These are phyloP conservation scores for Heteromurus nitidus DNA, from an alignment of 2,888 invertebrate species.

Conservation along the genomic window DNA sequence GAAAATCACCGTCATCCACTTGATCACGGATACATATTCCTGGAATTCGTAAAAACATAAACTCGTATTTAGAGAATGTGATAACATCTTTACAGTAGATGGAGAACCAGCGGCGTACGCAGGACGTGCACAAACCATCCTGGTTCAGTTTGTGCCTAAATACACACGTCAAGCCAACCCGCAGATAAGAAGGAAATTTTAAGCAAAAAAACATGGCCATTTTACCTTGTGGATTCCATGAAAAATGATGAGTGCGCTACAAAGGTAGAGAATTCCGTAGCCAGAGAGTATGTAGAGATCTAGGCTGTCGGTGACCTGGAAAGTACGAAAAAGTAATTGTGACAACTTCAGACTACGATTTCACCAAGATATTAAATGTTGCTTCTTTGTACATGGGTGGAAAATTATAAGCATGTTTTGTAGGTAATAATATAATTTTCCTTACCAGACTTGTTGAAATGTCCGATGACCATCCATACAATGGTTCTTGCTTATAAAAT, in stretches of 20 bases:
- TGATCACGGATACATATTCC: slow-evolving; percentile 63
- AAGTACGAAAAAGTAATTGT: slow-evolving; percentile 6
- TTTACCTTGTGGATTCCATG: slow-evolving; percentile 66
- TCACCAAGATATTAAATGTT: no score
- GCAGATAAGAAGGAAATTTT: no score
- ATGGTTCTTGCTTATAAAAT: slow-evolving; percentile 54
- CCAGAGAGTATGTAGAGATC: slow-evolving; percentile 57
- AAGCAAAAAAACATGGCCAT: no score
- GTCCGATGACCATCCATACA: slow-evolving; percentile 56
- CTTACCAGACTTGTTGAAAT: slow-evolving; percentile 51
- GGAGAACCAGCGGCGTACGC: no score
- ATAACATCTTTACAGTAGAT: no score
- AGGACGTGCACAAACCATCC: no score
- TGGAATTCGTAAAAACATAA: no score
- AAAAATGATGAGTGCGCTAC: slow-evolving; percentile 56
- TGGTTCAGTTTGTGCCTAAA: no score
- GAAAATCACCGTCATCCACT: slow-evolving; percentile 65
- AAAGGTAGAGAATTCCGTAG: slow-evolving; percentile 61
- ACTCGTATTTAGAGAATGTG: no score
- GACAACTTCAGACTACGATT: no score
- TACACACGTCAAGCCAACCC: no score
- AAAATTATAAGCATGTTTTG: background rate
- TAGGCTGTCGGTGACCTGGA: slow-evolving; percentile 44
- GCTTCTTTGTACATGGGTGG: background rate
- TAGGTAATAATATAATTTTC: slow-evolving; percentile 1